Conservation (phyloP, 2,797 vertebrate genomes). For the Alosa sapidissima region DNA sequence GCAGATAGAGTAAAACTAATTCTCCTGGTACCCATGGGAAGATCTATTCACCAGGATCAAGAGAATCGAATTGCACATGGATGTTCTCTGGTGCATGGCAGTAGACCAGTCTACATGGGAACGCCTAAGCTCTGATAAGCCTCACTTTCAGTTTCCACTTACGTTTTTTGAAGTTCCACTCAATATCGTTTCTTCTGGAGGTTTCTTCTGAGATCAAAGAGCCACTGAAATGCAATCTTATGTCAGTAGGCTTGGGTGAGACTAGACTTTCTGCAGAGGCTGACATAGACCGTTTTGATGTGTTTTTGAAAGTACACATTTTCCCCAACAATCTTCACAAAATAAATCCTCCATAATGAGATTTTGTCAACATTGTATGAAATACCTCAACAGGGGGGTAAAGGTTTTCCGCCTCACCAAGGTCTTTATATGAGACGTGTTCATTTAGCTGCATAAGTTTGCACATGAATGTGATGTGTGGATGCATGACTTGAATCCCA, state of each 20-base stretch:
- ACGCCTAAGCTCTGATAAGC: not conserved
- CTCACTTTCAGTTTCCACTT: not conserved
- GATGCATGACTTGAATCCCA: not conserved
- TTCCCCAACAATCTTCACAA: not conserved
- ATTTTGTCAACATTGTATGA: not conserved
- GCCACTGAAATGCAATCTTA: not conserved
- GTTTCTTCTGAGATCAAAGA: not conserved
- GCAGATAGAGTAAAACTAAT: not conserved
- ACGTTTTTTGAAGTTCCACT: not conserved
- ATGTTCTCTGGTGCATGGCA: not conserved
- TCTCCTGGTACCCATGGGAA: not conserved
- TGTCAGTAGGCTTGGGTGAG: not conserved
- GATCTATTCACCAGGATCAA: not conserved
- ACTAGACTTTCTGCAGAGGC: not conserved
- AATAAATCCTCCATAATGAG: not conserved
- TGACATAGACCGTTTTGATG: not conserved
- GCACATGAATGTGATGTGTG: not conserved
- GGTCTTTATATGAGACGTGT: not conserved
- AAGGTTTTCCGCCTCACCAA: not conserved
- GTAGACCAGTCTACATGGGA: not conserved
- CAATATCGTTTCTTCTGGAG: not conserved
- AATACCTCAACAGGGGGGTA: not conserved
- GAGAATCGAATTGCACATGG: slow-evolving; percentile 3
- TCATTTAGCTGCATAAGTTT: not conserved
- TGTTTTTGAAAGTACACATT: not conserved